Evolutionary conservation across 2,888 invertebrate species (phyloP).

Genomic region (Altica lythri): DNA sequence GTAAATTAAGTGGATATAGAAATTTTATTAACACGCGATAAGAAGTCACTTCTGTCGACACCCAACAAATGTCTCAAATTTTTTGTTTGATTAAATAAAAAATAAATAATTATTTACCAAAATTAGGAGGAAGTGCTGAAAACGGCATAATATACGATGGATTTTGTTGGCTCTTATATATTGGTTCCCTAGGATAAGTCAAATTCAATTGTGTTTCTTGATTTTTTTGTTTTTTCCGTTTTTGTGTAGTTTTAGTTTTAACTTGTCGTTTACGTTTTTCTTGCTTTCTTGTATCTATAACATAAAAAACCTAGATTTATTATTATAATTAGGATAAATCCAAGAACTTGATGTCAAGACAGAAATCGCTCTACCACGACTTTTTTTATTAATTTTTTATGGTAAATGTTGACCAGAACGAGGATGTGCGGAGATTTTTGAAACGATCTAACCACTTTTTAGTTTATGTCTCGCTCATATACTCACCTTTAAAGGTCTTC

Average conservation of each 20-base stretch:
- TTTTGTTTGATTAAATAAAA: background rate
- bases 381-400: too few species aligned
- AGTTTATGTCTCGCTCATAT: too few species aligned
- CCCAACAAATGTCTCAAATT: too few species aligned
- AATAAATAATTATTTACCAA: conserved; percentile 33
- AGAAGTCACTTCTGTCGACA: too few species aligned
- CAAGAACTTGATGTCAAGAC: too few species aligned
- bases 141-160: conserved; percentile 30
- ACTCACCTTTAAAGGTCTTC: too few species aligned
- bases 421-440: too few species aligned
- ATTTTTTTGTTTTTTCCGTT: background rate
- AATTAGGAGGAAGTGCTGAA: conserved; percentile 33
- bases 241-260: background rate
- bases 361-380: too few species aligned
- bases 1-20: too few species aligned
- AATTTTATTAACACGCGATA: too few species aligned
- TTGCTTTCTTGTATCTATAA: background rate
- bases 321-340: background rate
- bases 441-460: too few species aligned
- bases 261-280: background rate
- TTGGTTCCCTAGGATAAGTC: conserved; percentile 12
- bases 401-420: too few species aligned
- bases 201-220: background rate
- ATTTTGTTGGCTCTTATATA: conserved; percentile 25
- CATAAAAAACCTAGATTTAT: background rate